Evolutionary conservation across 1,140 invertebrate genomes (phyloP), one percentile per base, ranked within the genome.

Genomic region (Zaprionus vittiger): DNA sequence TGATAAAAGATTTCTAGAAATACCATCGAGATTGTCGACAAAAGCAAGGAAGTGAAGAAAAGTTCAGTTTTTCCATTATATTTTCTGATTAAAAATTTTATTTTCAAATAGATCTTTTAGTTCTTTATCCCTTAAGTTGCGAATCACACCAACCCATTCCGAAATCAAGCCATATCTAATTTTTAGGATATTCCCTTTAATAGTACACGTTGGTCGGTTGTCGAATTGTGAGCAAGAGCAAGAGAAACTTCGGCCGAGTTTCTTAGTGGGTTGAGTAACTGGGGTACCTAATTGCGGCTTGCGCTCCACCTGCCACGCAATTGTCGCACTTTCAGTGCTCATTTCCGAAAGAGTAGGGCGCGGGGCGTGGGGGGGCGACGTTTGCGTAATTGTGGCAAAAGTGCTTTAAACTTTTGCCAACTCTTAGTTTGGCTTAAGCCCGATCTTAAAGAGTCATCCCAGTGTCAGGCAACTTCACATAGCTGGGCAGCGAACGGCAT

Each of bases 361-460:
- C 6, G 2, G 5, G 38, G 37, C 37, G 12, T 14, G 11, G 14
- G 37, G 37, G 14, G 12, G 62, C 60, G 67, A 26, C 67, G 71
- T 71, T 89, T 89, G 70, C 73, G 52, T 78, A 87, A 78, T 89
- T 87, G 84, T 79, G 74, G 68, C 63, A 61, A 79, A 79, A 85
- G 72, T 73, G 73, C 65, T 82, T 80, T 77, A 77, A 89, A 89
- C 74, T 84, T 84, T 84, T 74, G 55, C 66, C 75, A 74, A 56
- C 4, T 28, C 20, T 9, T 15, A 17, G 7, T 69, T 52, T 55
- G 73, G 73, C 73, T 59, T 34, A 44, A 76, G 84, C 84, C 71
- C 59, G 62, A 64, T 28, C 55, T 60, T 63, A 57, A 79, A 90
- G 69, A 59, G 55, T 52, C 54, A 28, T 38, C 49, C 61, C 44